Conservation (phyloP, 2,888 invertebrate genomes). For the Amaurobius ferox region DNA sequence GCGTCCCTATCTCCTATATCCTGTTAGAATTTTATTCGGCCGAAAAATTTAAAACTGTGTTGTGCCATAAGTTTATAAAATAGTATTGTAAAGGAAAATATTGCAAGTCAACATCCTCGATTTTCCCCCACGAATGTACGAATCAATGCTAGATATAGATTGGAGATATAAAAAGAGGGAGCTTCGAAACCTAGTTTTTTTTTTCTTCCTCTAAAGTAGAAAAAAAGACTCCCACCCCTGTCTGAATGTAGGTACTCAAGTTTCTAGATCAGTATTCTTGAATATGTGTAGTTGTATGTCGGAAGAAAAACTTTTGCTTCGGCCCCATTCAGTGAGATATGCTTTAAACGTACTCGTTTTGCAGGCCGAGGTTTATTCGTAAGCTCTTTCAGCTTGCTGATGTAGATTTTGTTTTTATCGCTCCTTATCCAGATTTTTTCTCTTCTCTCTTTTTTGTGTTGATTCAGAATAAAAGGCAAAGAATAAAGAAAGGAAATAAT, state of each 20-base stretch:
- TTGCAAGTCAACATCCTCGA: not conserved
- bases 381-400: slow-evolving; percentile 32
- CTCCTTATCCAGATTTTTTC: not conserved
- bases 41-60: not conserved
- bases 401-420: slow-evolving; percentile 44
- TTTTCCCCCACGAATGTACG: not conserved
- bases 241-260: not conserved
- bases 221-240: not conserved
- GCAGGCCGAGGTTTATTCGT: slow-evolving; percentile 13
- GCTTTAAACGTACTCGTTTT: slow-evolving; percentile 35
- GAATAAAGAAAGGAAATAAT: slow-evolving; percentile 9
- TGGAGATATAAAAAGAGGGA: not conserved
- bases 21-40: not conserved
- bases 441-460: slow-evolving; percentile 16
- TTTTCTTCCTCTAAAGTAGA: too few relatives aligned
- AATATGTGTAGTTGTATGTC: not conserved
- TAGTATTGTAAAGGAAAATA: not conserved
- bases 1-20: not conserved
- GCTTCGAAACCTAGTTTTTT: not conserved
- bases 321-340: not conserved
- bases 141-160: not conserved
- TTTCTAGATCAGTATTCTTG: not conserved
- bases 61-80: not conserved
- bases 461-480: not conserved
- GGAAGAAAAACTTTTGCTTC: not conserved